Evolutionary conservation across 2,888 invertebrate species (phyloP).

Genomic region (Myopa testacea): DNA sequence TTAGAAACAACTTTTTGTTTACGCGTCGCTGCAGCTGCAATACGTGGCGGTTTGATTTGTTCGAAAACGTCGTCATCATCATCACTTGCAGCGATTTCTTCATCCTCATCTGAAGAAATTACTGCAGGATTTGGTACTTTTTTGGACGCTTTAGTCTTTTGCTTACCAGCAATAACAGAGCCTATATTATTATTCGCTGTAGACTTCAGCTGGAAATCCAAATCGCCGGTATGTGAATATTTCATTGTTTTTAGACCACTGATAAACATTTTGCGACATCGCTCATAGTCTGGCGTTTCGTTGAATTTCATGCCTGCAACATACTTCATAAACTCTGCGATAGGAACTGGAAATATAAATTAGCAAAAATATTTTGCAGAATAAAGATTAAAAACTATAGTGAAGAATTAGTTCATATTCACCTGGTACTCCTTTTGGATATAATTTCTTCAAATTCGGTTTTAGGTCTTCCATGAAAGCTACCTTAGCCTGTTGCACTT

Average conservation of each 20-base stretch:
- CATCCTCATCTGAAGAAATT: slow-evolving; percentile 41
- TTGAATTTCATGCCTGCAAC: slow-evolving; percentile 77
- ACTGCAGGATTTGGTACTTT: slow-evolving; percentile 27
- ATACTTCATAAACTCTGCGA: slow-evolving; percentile 77
- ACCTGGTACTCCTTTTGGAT: slow-evolving; percentile 68
- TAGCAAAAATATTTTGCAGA: not conserved
- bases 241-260: slow-evolving; percentile 75
- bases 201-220: slow-evolving; percentile 66
- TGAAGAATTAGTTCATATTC: slow-evolving; percentile 40
- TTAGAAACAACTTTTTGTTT: slow-evolving; percentile 43
- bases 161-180: slow-evolving; percentile 28
- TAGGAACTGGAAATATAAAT: slow-evolving; percentile 70
- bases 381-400: slow-evolving; percentile 7
- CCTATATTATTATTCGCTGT: slow-evolving; percentile 25
- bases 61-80: slow-evolving; percentile 53
- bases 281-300: slow-evolving; percentile 79
- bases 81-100: slow-evolving; percentile 54
- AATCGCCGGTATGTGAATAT: slow-evolving; percentile 71
- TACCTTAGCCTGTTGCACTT: slow-evolving; percentile 79
- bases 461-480: slow-evolving; percentile 73
- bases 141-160: slow-evolving; percentile 32
- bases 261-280: slow-evolving; percentile 76
- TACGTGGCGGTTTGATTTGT: slow-evolving; percentile 41
- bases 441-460: slow-evolving; percentile 56
- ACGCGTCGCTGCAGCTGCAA: not conserved